These are phyloP conservation scores for Bradypodion ventrale DNA, from an alignment of 2,797 vertebrate genomes.

Conservation along the genomic window DNA sequence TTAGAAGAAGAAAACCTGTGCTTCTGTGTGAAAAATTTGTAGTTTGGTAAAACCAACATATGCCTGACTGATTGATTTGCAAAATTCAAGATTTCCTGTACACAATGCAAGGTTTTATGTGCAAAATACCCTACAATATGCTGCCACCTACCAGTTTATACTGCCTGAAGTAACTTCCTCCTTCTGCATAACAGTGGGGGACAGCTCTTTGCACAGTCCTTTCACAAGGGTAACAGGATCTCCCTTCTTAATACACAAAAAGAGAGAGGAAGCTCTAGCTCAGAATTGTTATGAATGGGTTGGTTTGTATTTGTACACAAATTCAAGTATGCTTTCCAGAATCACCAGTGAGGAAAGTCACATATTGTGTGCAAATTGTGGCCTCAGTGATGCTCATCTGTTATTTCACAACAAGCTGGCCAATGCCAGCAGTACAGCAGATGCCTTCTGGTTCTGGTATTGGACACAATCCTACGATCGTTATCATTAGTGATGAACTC, in stretches of 20 bases:
- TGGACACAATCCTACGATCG: conserved; percentile 20
- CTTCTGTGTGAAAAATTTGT: no score
- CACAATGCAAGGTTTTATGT: no score
- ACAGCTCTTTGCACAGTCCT: background rate
- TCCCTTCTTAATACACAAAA: background rate
- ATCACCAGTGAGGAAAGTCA: background rate
- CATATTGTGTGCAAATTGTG: conserved; percentile 4
- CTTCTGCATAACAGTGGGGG: background rate
- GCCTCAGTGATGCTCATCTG: background rate
- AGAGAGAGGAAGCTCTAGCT: no score
- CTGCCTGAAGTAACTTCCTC: background rate
- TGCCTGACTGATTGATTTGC: no score
- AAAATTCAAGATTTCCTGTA: no score
- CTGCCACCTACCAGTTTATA: background rate
- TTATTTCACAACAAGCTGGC: background rate
- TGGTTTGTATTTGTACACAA: background rate
- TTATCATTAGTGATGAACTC: conserved; percentile 32
- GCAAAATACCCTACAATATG: background rate
- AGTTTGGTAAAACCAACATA: no score
- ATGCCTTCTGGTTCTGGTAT: conserved; percentile 19
- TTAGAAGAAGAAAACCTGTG: no score
- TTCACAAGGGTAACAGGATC: background rate
- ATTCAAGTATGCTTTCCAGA: background rate
- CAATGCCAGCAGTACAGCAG: conserved; percentile 9
- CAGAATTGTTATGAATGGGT: background rate